phyloP scores from a whole-genome alignment of 2,797 vertebrate species.

The Meda fulgida region DNA sequence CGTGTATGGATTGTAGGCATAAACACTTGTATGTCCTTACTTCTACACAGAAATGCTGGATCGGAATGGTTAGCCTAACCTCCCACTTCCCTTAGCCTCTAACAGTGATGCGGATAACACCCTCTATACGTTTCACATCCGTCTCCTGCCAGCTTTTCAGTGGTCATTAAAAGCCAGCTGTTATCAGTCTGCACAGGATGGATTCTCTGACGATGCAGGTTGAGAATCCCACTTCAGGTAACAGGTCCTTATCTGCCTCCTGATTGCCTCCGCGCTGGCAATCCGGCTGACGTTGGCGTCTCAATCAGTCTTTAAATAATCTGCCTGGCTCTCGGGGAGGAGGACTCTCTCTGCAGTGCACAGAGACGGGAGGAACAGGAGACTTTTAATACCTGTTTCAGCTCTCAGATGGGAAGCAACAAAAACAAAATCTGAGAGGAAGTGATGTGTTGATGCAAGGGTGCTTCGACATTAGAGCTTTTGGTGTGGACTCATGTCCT shows the following conservation, averaged over 20 bases:
- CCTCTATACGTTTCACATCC: constrained; percentile 79
- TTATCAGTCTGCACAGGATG: constrained; percentile 72
- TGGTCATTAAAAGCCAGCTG: constrained; percentile 82
- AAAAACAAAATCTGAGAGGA: constrained; percentile 28
- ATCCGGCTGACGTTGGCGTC: constrained; percentile 83
- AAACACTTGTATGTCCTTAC: constrained; percentile 30
- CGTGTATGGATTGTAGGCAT: constrained; percentile 50
- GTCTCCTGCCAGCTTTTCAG: constrained; percentile 82
- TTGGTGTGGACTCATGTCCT: neutral
- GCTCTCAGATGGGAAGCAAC: constrained; percentile 18
- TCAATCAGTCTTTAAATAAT: constrained; percentile 88
- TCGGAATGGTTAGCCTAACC: constrained; percentile 33
- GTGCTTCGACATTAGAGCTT: neutral
- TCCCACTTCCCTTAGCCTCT: constrained; percentile 12
- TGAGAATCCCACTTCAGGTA: constrained; percentile 80
- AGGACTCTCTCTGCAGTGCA: constrained; percentile 63
- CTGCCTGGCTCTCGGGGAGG: constrained; percentile 64
- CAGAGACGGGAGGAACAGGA: constrained; percentile 5
- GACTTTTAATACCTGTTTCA: constrained; percentile 24
- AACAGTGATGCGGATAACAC: constrained; percentile 73
- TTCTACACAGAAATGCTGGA: constrained; percentile 22
- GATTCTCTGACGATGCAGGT: constrained; percentile 76
- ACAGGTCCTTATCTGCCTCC: constrained; percentile 81
- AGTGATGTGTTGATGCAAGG: neutral
- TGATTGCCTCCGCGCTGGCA: constrained; percentile 82